Conservation (phyloP, 2,113 vertebrate genomes). For the Orientallactaga bullata region DNA sequence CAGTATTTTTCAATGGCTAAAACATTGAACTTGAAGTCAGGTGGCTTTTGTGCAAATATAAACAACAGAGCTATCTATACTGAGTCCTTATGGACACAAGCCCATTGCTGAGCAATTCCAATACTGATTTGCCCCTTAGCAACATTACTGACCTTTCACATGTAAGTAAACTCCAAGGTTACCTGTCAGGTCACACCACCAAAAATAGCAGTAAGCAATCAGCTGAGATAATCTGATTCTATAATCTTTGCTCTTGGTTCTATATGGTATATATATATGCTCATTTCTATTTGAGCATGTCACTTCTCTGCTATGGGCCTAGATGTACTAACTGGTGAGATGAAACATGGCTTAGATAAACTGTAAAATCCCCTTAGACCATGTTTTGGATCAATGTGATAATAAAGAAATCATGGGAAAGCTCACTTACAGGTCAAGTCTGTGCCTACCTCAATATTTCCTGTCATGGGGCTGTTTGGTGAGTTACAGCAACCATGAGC, state of each 20-base stretch:
- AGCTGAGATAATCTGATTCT: not conserved
- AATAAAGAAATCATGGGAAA: not conserved
- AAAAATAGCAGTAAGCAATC: not conserved
- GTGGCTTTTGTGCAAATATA: not conserved
- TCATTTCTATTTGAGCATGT: not conserved
- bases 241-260: not conserved
- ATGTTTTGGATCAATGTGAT: not conserved
- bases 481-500: not conserved
- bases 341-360: conserved; percentile 2
- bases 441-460: not conserved
- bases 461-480: not conserved
- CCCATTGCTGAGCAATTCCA: not conserved
- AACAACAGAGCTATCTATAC: not conserved
- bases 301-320: not conserved
- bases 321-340: conserved; percentile 55
- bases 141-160: not conserved
- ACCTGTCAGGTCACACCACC: not conserved
- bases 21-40: not conserved
- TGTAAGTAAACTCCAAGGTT: not conserved
- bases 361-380: not conserved
- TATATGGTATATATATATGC: not conserved
- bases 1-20: not conserved
- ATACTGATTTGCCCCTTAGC: not conserved
- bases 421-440: not conserved
- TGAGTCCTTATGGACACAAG: not conserved